phyloP scores from a whole-genome alignment of 2,113 vertebrate species.

The Chlorocebus sabaeus region DNA sequence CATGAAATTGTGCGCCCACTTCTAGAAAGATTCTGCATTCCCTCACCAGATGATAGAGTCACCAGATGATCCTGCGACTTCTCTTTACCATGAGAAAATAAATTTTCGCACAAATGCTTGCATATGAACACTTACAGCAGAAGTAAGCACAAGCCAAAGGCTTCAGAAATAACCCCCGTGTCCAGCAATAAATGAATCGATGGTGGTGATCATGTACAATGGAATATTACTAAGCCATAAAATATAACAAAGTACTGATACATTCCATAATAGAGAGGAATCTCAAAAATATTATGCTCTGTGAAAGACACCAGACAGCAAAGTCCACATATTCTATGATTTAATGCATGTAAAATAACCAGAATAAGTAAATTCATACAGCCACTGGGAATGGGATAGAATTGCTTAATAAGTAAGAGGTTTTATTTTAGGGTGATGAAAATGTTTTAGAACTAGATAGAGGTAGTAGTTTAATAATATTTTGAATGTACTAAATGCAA shows the following conservation, averaged over 20 bases:
- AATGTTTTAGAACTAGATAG: background rate
- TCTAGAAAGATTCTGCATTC: background rate
- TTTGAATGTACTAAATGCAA: background rate
- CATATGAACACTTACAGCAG: background rate
- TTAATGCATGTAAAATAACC: no score
- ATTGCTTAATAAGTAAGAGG: background rate
- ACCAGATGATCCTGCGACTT: background rate
- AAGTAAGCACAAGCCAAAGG: background rate
- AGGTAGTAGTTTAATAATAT: background rate
- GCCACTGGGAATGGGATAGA: background rate
- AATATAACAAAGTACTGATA: background rate
- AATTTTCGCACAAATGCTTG: background rate
- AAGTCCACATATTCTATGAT: background rate
- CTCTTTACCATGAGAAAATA: background rate
- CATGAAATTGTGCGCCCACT: background rate
- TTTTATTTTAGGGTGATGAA: no score
- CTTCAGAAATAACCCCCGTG: no score
- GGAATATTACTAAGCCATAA: background rate
- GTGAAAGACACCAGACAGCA: background rate
- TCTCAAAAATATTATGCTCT: background rate
- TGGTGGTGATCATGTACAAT: no score
- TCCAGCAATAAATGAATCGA: background rate
- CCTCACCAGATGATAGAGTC: no score
- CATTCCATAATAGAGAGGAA: no score
- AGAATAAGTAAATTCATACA: background rate